A percentile compares a stretch with the other conserved stretches of the same genome.
phyloP scores from a whole-genome alignment of 1,140 invertebrate species.

The Potamilus streckersoni region DNA sequence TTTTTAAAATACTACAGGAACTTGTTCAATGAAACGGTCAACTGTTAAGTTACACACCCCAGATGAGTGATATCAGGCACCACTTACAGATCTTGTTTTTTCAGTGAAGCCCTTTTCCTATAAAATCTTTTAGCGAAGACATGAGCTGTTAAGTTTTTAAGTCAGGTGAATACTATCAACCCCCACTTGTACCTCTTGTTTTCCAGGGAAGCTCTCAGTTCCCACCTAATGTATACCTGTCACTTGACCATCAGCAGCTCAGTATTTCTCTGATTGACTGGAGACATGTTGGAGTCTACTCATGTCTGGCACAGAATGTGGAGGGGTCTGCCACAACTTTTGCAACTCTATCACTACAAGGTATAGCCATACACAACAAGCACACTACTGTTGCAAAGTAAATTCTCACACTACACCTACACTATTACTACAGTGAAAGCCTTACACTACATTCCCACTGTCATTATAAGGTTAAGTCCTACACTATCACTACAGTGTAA shows the following conservation, averaged over 20 bases:
- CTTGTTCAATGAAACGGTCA: no score
- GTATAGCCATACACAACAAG: not conserved
- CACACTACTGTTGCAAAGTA: no score
- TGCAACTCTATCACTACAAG: constrained; percentile 6
- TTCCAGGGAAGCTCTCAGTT: constrained; percentile 29
- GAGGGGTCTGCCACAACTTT: constrained; percentile 1
- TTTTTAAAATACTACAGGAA: no score
- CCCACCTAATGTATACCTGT: constrained; percentile 16
- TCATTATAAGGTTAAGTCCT: constrained; percentile 6
- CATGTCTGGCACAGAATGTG: constrained; percentile 12
- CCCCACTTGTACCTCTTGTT: not conserved
- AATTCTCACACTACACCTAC: not conserved
- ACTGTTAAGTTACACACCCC: no score
- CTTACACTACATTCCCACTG: not conserved
- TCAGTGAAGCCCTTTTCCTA: not conserved
- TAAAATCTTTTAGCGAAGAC: not conserved
- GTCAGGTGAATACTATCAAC: not conserved
- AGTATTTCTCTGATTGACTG: constrained; percentile 5
- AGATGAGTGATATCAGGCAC: no score
- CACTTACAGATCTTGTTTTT: no score
- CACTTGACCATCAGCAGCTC: constrained; percentile 10
- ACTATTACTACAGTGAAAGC: constrained; percentile 4
- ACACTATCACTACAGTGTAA: constrained; percentile 6
- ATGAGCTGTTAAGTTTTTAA: not conserved
- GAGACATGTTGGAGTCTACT: constrained; percentile 20